Evolutionary conservation across 2,797 vertebrate species (phyloP), one percentile per base, ranked within the genome.

Genomic region (Lepidocolaptes lacrymiger): DNA sequence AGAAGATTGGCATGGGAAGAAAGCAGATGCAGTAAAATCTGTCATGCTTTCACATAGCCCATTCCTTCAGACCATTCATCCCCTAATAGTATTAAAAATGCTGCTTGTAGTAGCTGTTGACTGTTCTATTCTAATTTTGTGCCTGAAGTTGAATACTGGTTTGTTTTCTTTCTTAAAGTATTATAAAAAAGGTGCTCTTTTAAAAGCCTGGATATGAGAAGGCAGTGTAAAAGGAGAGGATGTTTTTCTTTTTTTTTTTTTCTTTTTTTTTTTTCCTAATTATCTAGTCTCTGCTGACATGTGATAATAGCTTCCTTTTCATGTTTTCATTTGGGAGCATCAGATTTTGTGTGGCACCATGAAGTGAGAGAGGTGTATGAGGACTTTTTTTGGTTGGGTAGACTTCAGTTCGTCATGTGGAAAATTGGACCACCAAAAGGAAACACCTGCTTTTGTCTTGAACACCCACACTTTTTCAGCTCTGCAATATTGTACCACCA

Each of bases 361-460:
- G 91, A 94, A 95, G n/a, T 69, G 69, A 96, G 51, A 96, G 93
- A 74, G 32, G 30, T 54, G 7, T 20, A 17, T 51, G 41, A 91
- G 49, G 37, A 85, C 55, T 56, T 88, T 92, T 95, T 95, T 96
- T 93, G 92, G 34, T 91, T 95, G 39, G 24, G 49, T 88, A 62
- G 54, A 52, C 64, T 97, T 90, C 36, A 54, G 61, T 49, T 89
- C 90, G 72, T 96, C 75, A 24, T 64, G 27, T 83, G 85, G 93
- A 95, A 97, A 97, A 94, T 80, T 89, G 83, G 74, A 95, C 44
- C 74, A 77, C 62, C 41, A 68, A 93, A 97, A 97, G 97, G 97
- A 98, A 98, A 95, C 97, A 97, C 97, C 97, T 98, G 97, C 93
- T 95, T 94, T 85, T 37, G 4, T 66, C 91, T 66, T 88, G 71